phyloP scores from a whole-genome alignment of 2,113 vertebrate genomes.

The Eulemur rufifrons region DNA sequence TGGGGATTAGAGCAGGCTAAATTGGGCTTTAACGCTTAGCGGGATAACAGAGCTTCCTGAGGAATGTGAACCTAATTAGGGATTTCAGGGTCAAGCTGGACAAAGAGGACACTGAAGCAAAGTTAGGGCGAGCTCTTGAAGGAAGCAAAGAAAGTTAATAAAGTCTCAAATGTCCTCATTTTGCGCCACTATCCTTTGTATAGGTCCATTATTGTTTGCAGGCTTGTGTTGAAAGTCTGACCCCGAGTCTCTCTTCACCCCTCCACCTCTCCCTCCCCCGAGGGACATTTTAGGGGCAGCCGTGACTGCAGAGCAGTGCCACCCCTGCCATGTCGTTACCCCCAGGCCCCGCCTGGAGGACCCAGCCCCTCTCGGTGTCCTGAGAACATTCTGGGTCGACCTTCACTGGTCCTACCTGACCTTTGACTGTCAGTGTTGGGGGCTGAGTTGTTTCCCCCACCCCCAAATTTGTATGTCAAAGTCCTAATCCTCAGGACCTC shows the following conservation, averaged over 20 bases:
- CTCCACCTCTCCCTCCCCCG: rapidly evolving
- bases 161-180: neutral
- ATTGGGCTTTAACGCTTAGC: constrained; percentile 16
- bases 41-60: constrained; percentile 38
- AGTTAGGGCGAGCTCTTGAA: neutral
- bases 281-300: neutral
- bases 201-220: neutral
- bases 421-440: rapidly evolving
- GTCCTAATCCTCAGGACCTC: neutral
- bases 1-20: constrained; percentile 51
- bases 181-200: neutral
- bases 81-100: constrained; percentile 29
- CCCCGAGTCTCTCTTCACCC: rapidly evolving
- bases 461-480: no score
- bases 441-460: neutral
- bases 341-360: neutral
- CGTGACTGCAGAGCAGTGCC: neutral
- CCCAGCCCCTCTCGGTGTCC: no score
- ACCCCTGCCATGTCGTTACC: neutral
- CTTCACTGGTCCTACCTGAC: neutral
- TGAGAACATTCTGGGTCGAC: neutral
- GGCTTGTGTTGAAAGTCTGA: neutral
- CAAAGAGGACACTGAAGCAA: constrained; percentile 33
- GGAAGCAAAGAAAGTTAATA: neutral
- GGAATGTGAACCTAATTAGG: constrained; percentile 66